Evolutionary conservation across 2,113 vertebrate species (phyloP), one percentile per base, ranked within the genome.

Genomic region (Pao palembangensis): DNA sequence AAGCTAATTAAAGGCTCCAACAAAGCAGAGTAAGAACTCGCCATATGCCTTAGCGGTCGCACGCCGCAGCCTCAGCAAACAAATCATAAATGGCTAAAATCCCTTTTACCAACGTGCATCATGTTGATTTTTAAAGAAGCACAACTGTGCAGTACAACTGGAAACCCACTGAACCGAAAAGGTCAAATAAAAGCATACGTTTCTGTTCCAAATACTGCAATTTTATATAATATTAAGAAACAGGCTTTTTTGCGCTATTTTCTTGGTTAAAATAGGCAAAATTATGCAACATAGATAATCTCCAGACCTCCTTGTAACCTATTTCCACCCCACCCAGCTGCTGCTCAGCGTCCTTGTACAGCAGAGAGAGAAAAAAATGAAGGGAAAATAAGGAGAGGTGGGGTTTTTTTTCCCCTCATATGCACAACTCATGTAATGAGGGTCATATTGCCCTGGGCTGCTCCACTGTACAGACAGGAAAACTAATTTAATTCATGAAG

Each of bases 401-500:
- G 48, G 69, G 69, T 48, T 13, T 48, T 48, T 48, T 82, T 80
- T 69, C 60, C 70, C 61, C 64, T 63, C 21, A 52, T 61, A 77
- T 77, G 71, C 71, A 75, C 51, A 55, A 46, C 65, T 76, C 76
- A 18, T 76, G 75, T 87, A 87, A 85, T 85, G 82, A 83, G 85
- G 86, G 84, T 79, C 78, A 78, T 5, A 75, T 61, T 58, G 73
- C 81, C 76, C 50, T 1, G 46, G 71, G 86, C 83, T 47, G 56
- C 48, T 64, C 64, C 10, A 80, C 67, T 77, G 79, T 79, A 85
- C 74, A 81, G 81, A 70, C 80, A 78, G 62, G 73, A 41, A 58
- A 67, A 73, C 80, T 82, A 73, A 88, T 85, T 78, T 75, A 28
- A 88, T 84, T 86, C 78, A 84, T 80, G 71, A 75, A 56, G 72